phyloP scores from a whole-genome alignment of 2,113 vertebrate genomes.

The Daubentonia madagascariensis region DNA sequence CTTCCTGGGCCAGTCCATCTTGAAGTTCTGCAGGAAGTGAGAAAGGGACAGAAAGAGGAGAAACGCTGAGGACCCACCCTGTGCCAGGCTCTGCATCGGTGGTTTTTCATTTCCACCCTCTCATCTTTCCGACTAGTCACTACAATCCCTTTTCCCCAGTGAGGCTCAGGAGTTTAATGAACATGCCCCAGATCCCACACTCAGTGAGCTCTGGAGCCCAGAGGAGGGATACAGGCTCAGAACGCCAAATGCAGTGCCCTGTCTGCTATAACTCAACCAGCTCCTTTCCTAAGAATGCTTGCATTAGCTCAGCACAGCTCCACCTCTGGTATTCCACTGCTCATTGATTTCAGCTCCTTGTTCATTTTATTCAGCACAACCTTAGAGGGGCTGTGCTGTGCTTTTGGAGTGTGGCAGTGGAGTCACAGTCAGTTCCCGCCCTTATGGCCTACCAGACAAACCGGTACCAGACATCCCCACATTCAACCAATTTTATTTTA shows the following conservation, averaged over 20 bases:
- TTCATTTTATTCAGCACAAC: background rate
- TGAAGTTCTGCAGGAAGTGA: conserved; percentile 9
- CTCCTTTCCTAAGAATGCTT: background rate
- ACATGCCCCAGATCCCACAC: background rate
- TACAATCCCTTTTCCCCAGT: background rate
- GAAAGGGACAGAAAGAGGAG: background rate
- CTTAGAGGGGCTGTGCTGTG: background rate
- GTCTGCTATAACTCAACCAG: background rate
- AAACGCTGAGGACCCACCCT: background rate
- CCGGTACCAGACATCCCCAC: background rate
- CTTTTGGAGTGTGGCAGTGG: background rate
- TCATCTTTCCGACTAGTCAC: conserved; percentile 34
- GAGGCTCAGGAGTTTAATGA: conserved; percentile 32
- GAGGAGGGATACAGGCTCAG: background rate
- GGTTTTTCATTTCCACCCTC: conserved; percentile 22
- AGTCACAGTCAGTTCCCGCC: background rate
- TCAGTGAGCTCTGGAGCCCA: background rate
- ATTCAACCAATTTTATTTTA: background rate
- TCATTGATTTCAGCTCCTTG: background rate
- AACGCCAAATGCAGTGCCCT: background rate
- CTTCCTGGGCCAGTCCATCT: background rate
- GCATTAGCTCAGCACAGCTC: background rate
- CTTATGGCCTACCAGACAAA: background rate
- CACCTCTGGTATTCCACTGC: background rate
- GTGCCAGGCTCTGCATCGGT: background rate